Evolutionary conservation across 2,797 vertebrate genomes (phyloP).

Genomic region (Pangasius macronema): DNA sequence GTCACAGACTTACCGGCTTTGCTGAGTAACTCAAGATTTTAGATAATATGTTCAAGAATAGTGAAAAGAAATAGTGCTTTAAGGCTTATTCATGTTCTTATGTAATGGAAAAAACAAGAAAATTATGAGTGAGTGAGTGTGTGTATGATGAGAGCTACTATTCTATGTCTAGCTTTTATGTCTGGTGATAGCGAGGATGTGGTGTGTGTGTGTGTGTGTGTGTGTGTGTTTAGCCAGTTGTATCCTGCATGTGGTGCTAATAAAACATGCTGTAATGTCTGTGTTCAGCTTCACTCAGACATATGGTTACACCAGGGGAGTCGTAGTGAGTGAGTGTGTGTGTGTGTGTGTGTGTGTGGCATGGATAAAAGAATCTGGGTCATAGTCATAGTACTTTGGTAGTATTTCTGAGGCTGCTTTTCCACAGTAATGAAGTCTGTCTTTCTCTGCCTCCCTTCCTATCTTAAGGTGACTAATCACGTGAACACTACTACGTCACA

Average conservation of each 20-base stretch:
- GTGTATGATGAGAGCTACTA: not conserved
- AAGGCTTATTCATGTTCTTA: not conserved
- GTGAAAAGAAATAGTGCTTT: not conserved
- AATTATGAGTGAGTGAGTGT: not conserved
- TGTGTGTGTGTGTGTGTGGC: not conserved
- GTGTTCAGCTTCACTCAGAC: constrained; percentile 44
- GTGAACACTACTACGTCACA: not conserved
- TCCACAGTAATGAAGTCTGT: constrained; percentile 40
- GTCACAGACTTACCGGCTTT: constrained; percentile 8
- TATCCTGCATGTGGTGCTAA: constrained; percentile 51
- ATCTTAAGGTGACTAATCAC: not conserved
- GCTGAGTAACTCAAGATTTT: constrained; percentile 43
- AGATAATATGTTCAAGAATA: constrained; percentile 35
- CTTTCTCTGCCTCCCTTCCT: not conserved
- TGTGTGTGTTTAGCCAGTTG: not conserved
- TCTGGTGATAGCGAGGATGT: constrained; percentile 15
- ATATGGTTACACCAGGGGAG: constrained; percentile 51
- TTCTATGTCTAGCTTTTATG: not conserved
- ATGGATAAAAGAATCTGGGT: constrained; percentile 48
- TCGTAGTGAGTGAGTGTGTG: constrained; percentile 13
- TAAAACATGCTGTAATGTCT: constrained; percentile 55
- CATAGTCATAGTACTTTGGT: constrained; percentile 47
- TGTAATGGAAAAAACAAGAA: constrained; percentile 12
- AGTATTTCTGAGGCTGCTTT: constrained; percentile 52
- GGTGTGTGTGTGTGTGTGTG: not conserved